Conservation (phyloP, 2,888 invertebrate species). For the Rhaphigaster nebulosa region DNA sequence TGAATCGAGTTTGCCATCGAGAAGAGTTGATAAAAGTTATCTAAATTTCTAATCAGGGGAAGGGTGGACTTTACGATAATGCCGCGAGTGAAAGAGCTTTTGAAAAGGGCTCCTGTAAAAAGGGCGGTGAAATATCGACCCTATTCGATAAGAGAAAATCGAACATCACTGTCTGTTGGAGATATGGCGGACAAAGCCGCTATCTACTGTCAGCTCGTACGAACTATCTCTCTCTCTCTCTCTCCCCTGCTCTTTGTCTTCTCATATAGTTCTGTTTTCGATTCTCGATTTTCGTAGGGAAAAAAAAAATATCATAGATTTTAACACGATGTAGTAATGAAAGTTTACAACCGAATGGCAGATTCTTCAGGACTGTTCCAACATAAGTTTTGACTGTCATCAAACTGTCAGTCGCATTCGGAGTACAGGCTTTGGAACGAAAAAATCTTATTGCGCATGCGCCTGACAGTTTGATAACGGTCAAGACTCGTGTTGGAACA, state of each 20-base stretch:
- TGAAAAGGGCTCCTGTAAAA: background rate
- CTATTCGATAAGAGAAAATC: background rate
- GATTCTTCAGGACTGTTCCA: too few species aligned
- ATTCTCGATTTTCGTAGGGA: background rate
- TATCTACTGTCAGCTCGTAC: background rate
- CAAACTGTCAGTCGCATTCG: too few species aligned
- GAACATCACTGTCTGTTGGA: background rate
- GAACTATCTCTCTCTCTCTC: background rate
- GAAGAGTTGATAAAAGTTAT: background rate
- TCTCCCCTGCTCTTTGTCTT: background rate
- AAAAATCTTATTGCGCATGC: too few species aligned
- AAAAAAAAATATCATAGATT: too few species aligned
- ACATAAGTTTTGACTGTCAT: too few species aligned
- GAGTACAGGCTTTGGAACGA: too few species aligned
- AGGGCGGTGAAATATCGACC: background rate
- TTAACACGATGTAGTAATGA: too few species aligned
- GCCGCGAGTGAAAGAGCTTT: background rate
- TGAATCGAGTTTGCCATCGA: background rate
- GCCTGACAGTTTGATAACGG: too few species aligned
- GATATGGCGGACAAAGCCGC: background rate
- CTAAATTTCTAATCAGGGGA: background rate
- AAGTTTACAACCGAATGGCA: too few species aligned
- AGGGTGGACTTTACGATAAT: slow-evolving; percentile 1
- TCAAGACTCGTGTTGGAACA: too few species aligned
- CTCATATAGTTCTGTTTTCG: background rate